phyloP scores from a whole-genome alignment of 1,140 invertebrate genomes.

The Mycetomoellerius zeteki region DNA sequence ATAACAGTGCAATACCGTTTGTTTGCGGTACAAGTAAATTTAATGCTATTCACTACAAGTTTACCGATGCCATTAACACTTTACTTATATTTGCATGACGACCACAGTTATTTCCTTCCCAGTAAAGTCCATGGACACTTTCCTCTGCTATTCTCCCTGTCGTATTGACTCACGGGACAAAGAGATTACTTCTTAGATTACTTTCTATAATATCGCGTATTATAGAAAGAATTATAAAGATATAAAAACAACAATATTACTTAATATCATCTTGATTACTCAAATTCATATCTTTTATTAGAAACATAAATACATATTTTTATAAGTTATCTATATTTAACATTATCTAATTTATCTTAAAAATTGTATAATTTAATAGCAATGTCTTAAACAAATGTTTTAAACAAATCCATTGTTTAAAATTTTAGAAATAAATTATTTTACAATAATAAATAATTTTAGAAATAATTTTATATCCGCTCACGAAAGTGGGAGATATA shows the following conservation, averaged over 20 bases:
- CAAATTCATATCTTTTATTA: neutral
- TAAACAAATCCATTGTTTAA: too few species aligned
- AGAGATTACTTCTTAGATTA: conserved; percentile 33
- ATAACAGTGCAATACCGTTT: neutral
- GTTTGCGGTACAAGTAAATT: neutral
- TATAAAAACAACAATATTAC: conserved; percentile 26
- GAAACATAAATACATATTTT: too few species aligned
- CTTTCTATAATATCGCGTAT: too few species aligned
- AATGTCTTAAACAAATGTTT: too few species aligned
- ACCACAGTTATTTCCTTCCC: conserved; percentile 16
- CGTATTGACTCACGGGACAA: conserved; percentile 20
- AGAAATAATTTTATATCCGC: neutral
- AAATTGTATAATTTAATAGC: neutral
- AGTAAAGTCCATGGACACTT: neutral
- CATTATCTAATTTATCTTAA: neutral
- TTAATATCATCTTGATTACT: neutral
- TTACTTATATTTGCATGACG: conserved; percentile 28
- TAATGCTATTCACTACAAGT: conserved; percentile 14
- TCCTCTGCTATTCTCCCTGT: neutral
- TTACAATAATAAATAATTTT: too few species aligned
- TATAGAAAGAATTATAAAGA: neutral
- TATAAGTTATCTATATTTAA: conserved; percentile 8
- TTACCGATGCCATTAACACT: conserved; percentile 49
- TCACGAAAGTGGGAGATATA: neutral
- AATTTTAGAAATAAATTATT: too few species aligned